Evolutionary conservation across 2,797 vertebrate species (phyloP).

Genomic region (Erethizon dorsatum): DNA sequence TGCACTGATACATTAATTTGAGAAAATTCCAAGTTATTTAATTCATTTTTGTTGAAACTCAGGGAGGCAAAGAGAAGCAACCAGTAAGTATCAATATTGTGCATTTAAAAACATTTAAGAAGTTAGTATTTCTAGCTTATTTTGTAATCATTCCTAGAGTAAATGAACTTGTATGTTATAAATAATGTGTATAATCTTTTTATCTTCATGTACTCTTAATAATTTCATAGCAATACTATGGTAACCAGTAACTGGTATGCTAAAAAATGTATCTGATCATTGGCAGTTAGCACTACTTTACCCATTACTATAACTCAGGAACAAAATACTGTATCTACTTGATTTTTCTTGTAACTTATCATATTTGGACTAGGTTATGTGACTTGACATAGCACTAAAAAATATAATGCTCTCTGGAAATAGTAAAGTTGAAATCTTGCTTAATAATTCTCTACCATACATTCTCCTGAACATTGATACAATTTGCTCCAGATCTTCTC

Average conservation of each 20-base stretch:
- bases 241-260: not conserved
- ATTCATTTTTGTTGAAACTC: constrained; percentile 24
- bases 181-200: constrained; percentile 18
- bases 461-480: constrained; percentile 72
- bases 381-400: constrained; percentile 50
- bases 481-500: constrained; percentile 28
- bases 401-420: not conserved
- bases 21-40: constrained; percentile 63
- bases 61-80: not conserved
- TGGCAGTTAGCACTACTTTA: constrained; percentile 41
- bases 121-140: constrained; percentile 46
- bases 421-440: constrained; percentile 1
- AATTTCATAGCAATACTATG: not conserved
- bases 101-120: constrained; percentile 55
- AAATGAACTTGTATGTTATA: not conserved
- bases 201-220: not conserved
- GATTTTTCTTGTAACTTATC: constrained; percentile 36
- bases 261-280: constrained; percentile 33
- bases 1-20: constrained; percentile 62
- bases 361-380: constrained; percentile 63
- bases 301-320: constrained; percentile 58
- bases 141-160: constrained; percentile 22
- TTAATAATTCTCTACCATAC: constrained; percentile 64
- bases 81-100: not conserved
- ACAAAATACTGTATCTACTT: not conserved